Evolutionary conservation across 2,797 vertebrate species (phyloP).

Genomic region (Molossus alvarezi): DNA sequence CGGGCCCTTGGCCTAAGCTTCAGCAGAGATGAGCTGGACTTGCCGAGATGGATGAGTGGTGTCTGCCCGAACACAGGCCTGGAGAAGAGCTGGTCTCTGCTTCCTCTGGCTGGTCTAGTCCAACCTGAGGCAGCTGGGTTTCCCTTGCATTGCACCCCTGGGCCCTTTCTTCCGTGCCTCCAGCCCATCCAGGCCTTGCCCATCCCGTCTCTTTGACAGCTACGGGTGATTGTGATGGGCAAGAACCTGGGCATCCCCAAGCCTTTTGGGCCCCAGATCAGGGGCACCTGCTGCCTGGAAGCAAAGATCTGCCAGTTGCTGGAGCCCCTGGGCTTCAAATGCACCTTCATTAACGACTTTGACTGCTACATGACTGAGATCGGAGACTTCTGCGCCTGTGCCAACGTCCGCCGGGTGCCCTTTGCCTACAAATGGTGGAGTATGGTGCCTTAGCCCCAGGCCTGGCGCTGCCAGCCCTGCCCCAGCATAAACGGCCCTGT

Average conservation of each 20-base stretch:
- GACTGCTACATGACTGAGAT: slow-evolving; percentile 90
- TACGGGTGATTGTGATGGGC: slow-evolving; percentile 93
- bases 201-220: slow-evolving; percentile 84
- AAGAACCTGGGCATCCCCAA: slow-evolving; percentile 93
- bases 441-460: slow-evolving; percentile 85
- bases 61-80: not conserved
- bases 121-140: not conserved
- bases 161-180: rapidly evolving
- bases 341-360: slow-evolving; percentile 93
- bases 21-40: rapidly evolving
- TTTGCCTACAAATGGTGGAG: slow-evolving; percentile 94
- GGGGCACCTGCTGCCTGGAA: slow-evolving; percentile 91
- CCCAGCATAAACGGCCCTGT: rapidly evolving
- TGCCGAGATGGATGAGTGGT: not conserved
- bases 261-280: slow-evolving; percentile 93
- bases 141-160: not conserved
- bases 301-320: slow-evolving; percentile 89
- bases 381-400: slow-evolving; percentile 93
- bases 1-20: rapidly evolving
- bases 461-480: not conserved
- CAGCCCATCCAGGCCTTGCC: not conserved
- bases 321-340: slow-evolving; percentile 91
- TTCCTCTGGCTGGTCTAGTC: no score
- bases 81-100: rapidly evolving
- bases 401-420: slow-evolving; percentile 90